Evolutionary conservation across 2,888 invertebrate genomes (phyloP).

Genomic region (Cheilosia urbana): DNA sequence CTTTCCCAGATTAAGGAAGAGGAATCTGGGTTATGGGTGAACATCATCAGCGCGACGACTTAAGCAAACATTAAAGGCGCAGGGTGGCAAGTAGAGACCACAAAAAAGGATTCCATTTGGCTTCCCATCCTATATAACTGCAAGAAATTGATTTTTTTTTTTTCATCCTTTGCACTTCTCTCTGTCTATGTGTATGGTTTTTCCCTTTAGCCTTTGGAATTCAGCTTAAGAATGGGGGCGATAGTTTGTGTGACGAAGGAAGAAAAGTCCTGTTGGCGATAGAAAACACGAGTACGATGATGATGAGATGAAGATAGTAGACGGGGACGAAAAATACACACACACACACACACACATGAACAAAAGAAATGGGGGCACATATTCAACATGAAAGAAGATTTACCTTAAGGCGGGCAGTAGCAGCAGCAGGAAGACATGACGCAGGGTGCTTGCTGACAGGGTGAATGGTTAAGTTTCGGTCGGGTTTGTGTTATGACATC

Average conservation of each 20-base stretch:
- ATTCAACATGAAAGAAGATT: conserved; percentile 53
- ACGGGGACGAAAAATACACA: conserved; percentile 14
- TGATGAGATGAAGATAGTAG: conserved; percentile 49
- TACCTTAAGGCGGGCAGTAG: conserved; percentile 40
- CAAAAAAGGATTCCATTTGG: conserved; percentile 55
- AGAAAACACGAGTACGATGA: conserved; percentile 55
- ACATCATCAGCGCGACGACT: conserved; percentile 45
- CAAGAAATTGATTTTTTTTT: conserved; percentile 69
- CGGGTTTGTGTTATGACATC: conserved; percentile 44
- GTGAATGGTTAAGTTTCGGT: conserved; percentile 19
- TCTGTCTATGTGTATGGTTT: conserved; percentile 11
- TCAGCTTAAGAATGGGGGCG: conserved; percentile 40
- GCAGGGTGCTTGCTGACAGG: conserved; percentile 3
- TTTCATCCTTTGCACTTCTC: conserved; percentile 3
- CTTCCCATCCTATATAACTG: conserved; percentile 57
- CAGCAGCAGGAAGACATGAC: conserved; percentile 23
- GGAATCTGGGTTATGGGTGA: conserved; percentile 67
- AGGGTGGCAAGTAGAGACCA: conserved; percentile 32
- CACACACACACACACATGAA: conserved; percentile 25
- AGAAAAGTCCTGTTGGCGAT: conserved; percentile 64
- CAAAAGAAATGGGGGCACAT: conserved; percentile 66
- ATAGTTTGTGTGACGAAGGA: conserved; percentile 65
- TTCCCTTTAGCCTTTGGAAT: conserved; percentile 51
- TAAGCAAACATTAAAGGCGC: conserved; percentile 53
- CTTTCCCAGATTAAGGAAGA: conserved; percentile 51